Evolutionary conservation across 2,888 invertebrate species (phyloP), one percentile per base, ranked within the genome.

Genomic region (Brachylomia viminalis): DNA sequence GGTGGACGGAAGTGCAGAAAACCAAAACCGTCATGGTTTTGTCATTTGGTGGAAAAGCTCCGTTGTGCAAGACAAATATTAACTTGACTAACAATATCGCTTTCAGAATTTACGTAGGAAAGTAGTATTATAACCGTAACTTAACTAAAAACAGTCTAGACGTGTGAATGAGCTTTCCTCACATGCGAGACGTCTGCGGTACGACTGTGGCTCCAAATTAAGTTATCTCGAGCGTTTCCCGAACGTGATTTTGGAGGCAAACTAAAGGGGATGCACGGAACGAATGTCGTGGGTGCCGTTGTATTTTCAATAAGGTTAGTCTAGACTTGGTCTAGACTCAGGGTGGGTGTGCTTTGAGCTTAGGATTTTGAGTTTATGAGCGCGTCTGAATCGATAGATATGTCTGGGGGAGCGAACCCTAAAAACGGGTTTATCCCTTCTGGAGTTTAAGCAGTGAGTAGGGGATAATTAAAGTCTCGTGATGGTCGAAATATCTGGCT

Each of bases 301-400:
- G 84, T 88, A 83, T 90, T 88, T 88, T 84, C 88, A 92, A 92
- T 92, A 90, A 90, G 92, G 86, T 89, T 85, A 87, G 95, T 95
- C 95, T 95, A 95, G 95, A 95, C 95, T 83, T 15, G 77, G 95
- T 95, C 95, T 95, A 95, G 95, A 95, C 95, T 88, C 86, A 84
- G 86, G 86, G 85, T 77, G 86, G 84, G 77, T 76, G 77, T 81
- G 83, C 70, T 77, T 69, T 23, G 20, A 20, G 67, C 58, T 82
- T 73, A 80, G 72, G 80, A 86, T 88, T 89, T 88, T 85, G 77
- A 80, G 79, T 88, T 86, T 86, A 88, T 80, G 77, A 76, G 78
- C 77, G 76, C 78, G 80, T 61, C 80, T 62, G 78, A 85, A 90
- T 90, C 91, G 76, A 91, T 91, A 86, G 67, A 58, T 76, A 68